Conservation (phyloP, 2,888 invertebrate genomes). For the Lissocephala sabroskyi region DNA sequence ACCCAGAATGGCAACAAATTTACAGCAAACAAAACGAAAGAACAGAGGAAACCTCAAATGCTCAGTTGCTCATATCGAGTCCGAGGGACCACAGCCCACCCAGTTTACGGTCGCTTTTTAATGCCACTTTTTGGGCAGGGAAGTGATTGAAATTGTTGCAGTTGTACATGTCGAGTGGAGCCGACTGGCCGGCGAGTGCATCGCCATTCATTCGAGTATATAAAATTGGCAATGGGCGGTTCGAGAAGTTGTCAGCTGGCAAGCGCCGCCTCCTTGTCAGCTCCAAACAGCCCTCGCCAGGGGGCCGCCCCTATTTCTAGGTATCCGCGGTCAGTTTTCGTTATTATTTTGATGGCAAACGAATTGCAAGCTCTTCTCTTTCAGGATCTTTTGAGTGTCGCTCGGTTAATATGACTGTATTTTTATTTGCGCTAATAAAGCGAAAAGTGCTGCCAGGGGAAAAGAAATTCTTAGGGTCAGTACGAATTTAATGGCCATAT, state of each 20-base stretch:
- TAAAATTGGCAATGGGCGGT: conserved; percentile 26
- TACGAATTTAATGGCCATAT: too few species aligned
- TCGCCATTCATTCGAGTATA: too few species aligned
- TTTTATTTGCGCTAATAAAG: conserved; percentile 23
- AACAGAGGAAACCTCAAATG: too few species aligned
- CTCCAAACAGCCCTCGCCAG: too few species aligned
- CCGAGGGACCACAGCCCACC: too few species aligned
- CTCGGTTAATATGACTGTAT: conserved; percentile 5
- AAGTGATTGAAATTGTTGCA: conserved; percentile 42
- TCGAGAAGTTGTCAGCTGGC: not conserved
- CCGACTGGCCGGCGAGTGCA: conserved; percentile 23
- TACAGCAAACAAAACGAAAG: too few species aligned
- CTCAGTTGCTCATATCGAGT: too few species aligned
- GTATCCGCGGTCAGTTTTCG: conserved; percentile 33
- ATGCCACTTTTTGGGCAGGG: conserved; percentile 12
- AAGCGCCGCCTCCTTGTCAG: too few species aligned
- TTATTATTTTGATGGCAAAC: conserved; percentile 35
- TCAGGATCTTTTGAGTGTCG: not conserved
- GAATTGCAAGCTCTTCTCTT: conserved; percentile 6
- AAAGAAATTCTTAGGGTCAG: too few species aligned
- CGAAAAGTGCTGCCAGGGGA: conserved; percentile 10
- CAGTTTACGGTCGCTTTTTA: conserved; percentile 1
- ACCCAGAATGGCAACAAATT: too few species aligned
- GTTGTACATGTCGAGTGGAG: conserved; percentile 24
- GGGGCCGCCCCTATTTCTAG: too few species aligned